phyloP scores from a whole-genome alignment of 2,888 invertebrate species.

The Leptogaster cylindrica region DNA sequence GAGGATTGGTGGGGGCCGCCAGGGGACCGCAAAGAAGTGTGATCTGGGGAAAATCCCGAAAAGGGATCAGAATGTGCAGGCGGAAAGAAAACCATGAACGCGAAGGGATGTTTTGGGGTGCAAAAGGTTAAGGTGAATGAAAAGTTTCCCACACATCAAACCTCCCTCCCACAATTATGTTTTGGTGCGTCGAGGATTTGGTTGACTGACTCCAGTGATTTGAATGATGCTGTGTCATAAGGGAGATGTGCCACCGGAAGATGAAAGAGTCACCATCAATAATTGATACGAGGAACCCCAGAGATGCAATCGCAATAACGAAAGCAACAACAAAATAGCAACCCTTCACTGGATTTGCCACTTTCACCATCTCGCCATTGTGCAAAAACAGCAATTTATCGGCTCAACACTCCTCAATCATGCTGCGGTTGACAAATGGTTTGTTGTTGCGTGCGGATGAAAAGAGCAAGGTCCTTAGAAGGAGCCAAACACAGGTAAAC shows the following conservation, averaged over 20 bases:
- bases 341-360: neutral
- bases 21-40: neutral
- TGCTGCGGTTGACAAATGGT: constrained; percentile 32
- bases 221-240: too few relatives aligned
- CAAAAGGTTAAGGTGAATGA: neutral
- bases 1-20: neutral
- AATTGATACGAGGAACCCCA: too few relatives aligned
- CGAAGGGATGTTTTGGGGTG: neutral
- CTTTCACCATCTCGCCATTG: neutral
- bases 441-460: neutral
- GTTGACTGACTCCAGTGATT: too few relatives aligned
- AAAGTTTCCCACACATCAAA: too few relatives aligned
- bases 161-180: too few relatives aligned
- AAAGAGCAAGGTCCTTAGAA: constrained; percentile 9
- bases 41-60: neutral
- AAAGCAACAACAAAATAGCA: neutral
- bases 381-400: constrained; percentile 6
- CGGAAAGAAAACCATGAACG: neutral
- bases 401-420: constrained; percentile 22
- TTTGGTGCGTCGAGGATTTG: too few relatives aligned
- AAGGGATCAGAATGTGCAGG: neutral
- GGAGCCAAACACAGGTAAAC: neutral
- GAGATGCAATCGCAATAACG: too few relatives aligned
- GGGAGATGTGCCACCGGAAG: too few relatives aligned
- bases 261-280: too few relatives aligned